Percentiles rank a stretch among this genome's conserved stretches.
phyloP scores from a whole-genome alignment of 2,797 vertebrate species.

The Sebastiscus albofasciatus region DNA sequence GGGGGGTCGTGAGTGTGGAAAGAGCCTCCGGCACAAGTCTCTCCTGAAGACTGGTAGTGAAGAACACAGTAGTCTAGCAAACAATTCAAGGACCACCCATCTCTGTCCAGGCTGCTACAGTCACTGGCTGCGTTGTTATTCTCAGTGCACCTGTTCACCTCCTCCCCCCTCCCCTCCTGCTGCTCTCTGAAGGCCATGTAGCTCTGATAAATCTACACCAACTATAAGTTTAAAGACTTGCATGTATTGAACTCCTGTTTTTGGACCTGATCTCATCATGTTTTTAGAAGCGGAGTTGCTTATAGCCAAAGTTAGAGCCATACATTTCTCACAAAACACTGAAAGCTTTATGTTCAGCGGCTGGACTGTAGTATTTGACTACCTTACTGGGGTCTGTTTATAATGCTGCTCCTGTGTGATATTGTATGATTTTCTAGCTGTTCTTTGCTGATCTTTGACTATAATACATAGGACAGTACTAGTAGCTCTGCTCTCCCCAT shows the following conservation, averaged over 20 bases:
- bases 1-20: background rate
- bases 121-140: constrained; percentile 10
- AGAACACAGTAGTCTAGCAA: background rate
- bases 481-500: background rate
- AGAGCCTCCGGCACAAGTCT: background rate
- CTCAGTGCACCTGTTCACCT: constrained; percentile 48
- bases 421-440: background rate
- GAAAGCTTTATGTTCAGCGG: rapidly evolving
- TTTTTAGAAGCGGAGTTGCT: too few species aligned
- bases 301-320: background rate
- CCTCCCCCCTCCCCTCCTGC: background rate
- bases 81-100: constrained; percentile 43
- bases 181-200: background rate
- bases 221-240: background rate
- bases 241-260: background rate
- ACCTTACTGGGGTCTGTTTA: background rate
- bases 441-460: background rate
- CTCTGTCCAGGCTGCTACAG: constrained; percentile 9
- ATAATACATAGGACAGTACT: background rate
- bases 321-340: background rate
- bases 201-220: background rate
- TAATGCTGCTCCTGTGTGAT: background rate
- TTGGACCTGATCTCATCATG: background rate
- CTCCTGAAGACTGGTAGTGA: background rate
- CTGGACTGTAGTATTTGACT: background rate